Conservation (phyloP, 2,888 invertebrate species). For the Noctua janthina region DNA sequence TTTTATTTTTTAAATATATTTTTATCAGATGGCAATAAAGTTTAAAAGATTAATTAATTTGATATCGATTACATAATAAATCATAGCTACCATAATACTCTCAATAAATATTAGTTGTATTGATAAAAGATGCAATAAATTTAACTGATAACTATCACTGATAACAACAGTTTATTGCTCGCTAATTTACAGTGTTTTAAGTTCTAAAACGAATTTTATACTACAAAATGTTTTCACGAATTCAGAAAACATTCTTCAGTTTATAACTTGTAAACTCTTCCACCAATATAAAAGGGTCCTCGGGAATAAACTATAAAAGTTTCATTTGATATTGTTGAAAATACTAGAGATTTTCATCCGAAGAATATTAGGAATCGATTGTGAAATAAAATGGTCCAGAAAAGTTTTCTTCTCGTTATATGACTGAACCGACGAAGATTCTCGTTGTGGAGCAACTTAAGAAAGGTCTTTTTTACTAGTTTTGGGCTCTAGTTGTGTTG, state of each 20-base stretch:
- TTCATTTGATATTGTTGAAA: constrained; percentile 7
- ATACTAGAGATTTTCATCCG: background rate
- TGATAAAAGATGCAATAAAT: constrained; percentile 53
- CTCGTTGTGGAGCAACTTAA: background rate
- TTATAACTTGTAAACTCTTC: background rate
- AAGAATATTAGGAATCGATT: background rate
- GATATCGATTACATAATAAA: constrained; percentile 13
- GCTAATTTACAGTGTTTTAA: constrained; percentile 1
- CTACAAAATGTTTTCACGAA: background rate
- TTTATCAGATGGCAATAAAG: constrained; percentile 3
- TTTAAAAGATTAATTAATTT: background rate
- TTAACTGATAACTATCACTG: constrained; percentile 15
- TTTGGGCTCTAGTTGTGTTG: background rate
- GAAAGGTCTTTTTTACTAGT: background rate
- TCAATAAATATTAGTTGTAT: constrained; percentile 43
- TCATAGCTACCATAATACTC: constrained; percentile 32
- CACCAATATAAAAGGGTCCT: background rate
- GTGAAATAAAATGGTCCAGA: background rate
- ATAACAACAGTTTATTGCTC: constrained; percentile 24
- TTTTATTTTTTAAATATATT: background rate
- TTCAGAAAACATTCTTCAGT: background rate
- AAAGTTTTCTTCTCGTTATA: background rate
- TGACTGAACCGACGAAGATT: background rate
- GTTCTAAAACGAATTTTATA: background rate
- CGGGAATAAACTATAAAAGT: background rate